Conservation (phyloP, 2,113 vertebrate species). For the Alouatta palliata region DNA sequence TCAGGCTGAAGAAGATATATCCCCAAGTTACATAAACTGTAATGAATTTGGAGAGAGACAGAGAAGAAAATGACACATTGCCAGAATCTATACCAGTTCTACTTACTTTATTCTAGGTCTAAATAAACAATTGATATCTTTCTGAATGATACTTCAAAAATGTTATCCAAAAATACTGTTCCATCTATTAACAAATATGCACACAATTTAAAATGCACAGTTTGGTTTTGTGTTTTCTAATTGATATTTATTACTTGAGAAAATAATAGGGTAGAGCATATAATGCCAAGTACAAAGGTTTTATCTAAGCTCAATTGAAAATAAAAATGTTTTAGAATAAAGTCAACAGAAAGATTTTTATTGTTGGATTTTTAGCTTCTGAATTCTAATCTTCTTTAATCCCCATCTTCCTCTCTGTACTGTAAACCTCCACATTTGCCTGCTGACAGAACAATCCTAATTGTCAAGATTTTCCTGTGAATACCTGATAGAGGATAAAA, state of each 20-base stretch:
- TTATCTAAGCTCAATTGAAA: neutral
- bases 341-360: neutral
- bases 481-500: neutral
- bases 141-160: neutral
- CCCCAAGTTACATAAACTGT: neutral
- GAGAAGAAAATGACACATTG: neutral
- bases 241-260: neutral
- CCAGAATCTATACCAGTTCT: neutral
- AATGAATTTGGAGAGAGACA: neutral
- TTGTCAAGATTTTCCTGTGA: neutral
- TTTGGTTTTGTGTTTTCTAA: neutral
- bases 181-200: neutral
- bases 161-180: neutral
- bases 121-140: neutral
- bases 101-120: neutral
- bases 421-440: neutral
- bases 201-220: neutral
- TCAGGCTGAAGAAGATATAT: neutral
- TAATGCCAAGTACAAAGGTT: neutral
- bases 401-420: neutral
- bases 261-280: neutral
- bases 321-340: neutral
- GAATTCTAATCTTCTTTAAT: neutral
- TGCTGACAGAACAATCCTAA: neutral
- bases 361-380: neutral